Evolutionary conservation across 2,888 invertebrate genomes (phyloP).

Genomic region (Leucophenga maculata): DNA sequence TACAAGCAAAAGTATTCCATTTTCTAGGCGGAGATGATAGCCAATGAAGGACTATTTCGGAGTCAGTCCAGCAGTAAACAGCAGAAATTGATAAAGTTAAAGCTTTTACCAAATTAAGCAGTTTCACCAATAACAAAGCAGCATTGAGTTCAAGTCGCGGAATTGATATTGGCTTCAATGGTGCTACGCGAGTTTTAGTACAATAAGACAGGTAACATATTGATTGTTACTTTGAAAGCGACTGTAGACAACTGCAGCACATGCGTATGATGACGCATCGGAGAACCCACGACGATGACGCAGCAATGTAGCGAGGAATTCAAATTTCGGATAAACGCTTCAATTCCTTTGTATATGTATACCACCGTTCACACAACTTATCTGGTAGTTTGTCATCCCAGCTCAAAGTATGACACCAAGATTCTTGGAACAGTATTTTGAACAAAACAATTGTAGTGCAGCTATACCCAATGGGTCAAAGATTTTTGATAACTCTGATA

Average conservation of each 20-base stretch:
- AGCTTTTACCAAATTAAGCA: not conserved
- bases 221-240: not conserved
- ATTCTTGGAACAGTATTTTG: constrained; percentile 39
- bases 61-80: constrained; percentile 49
- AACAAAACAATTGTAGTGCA: constrained; percentile 34
- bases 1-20: constrained; percentile 40
- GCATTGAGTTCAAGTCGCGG: constrained; percentile 20
- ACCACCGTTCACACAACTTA: constrained; percentile 14
- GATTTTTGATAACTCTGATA: constrained; percentile 34
- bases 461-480: constrained; percentile 39
- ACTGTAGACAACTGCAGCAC: too few species aligned
- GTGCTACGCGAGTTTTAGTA: constrained; percentile 20
- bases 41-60: constrained; percentile 55
- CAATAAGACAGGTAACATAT: constrained; percentile 5
- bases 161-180: constrained; percentile 32
- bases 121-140: not conserved
- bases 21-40: constrained; percentile 39
- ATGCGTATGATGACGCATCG: too few species aligned
- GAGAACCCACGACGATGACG: too few species aligned
- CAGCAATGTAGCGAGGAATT: constrained; percentile 22
- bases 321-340: constrained; percentile 11
- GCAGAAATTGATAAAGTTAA: constrained; percentile 1
- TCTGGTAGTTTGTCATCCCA: constrained; percentile 39
- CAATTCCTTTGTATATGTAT: constrained; percentile 9
- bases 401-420: constrained; percentile 34